Evolutionary conservation across 1,140 invertebrate genomes (phyloP), one percentile per base, ranked within the genome.

Genomic region (Apis florea): DNA sequence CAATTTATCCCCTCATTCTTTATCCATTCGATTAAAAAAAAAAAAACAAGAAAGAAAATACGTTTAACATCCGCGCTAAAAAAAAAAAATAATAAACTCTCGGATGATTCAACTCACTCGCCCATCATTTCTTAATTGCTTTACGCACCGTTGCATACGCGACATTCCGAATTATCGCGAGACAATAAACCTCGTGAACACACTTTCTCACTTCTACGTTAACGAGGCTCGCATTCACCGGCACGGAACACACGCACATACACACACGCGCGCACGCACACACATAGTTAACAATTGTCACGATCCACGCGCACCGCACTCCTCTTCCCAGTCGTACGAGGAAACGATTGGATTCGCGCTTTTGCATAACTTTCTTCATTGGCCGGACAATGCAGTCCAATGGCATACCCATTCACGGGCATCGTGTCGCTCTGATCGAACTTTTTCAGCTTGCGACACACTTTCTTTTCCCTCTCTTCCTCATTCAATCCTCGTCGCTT

Each of bases 321-420:
- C 31, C 31, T 40, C 31, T 40, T 40, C 31, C 31, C 31, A 40
- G 31, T 40, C 31, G 31, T 40, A 40, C 31, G 31, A 40, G 31
- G 19, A 6, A 40, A 8, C 31, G 19, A 21, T 66, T 66, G 40
- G n/a, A 17, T 40, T 31, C 24, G 31, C 12, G 53, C 51, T 19
- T 80, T 73, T 74, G 70, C 61, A 49, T 66, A 80, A 74, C 79
- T 80, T 80, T 80, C 79, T 74, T 73, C 71, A 26, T 49, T 73
- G 31, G 31, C 31, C 24, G 26, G 21, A 66, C 61, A 19, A 74
- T 80, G 79, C 79, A 74, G 51, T 15, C 51, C 51, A 54, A 61
- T 56, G 78, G 66, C 69, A 64, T 79, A 51, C 59, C 11, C 17
- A 15, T 79, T 73, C 59, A 64, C n/a, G 49, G 17, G 8, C 58